Percentiles rank a stretch among this genome's conserved stretches.
Evolutionary conservation across 2,113 vertebrate species (phyloP).

Genomic region (Microcebus tavaratra): DNA sequence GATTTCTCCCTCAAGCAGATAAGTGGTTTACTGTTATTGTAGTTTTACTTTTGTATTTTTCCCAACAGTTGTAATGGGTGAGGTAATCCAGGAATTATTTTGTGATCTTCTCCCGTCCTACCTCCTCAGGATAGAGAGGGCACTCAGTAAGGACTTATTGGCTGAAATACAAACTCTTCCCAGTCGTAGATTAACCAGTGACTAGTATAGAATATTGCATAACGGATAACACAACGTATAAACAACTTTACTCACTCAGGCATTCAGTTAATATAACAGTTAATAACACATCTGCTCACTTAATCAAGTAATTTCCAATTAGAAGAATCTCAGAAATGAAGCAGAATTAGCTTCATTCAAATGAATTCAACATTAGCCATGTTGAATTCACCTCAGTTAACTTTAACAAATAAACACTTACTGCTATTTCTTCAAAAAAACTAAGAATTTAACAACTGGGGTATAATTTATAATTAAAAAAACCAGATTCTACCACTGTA

Average conservation of each 20-base stretch:
- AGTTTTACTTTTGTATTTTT: slow-evolving; percentile 31
- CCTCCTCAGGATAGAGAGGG: background rate
- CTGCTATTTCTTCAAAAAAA: slow-evolving; percentile 1
- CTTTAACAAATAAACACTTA: background rate
- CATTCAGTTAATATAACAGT: background rate
- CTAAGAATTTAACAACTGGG: background rate
- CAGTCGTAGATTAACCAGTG: background rate
- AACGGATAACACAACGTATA: background rate
- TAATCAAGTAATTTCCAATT: slow-evolving; percentile 29
- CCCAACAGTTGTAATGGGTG: background rate
- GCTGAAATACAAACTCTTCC: background rate
- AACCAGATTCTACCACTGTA: background rate
- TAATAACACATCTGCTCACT: background rate
- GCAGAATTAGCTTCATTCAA: background rate
- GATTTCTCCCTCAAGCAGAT: background rate
- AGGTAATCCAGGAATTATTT: background rate
- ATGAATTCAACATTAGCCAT: no score
- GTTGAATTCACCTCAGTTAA: background rate
- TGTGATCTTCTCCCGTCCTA: background rate
- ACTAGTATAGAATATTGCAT: background rate
- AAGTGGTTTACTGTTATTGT: background rate
- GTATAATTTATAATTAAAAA: background rate
- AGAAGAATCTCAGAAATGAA: slow-evolving; percentile 21
- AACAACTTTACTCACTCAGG: background rate
- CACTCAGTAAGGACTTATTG: background rate